Evolutionary conservation across 2,888 invertebrate species (phyloP).

Genomic region (Volucella zonaria): DNA sequence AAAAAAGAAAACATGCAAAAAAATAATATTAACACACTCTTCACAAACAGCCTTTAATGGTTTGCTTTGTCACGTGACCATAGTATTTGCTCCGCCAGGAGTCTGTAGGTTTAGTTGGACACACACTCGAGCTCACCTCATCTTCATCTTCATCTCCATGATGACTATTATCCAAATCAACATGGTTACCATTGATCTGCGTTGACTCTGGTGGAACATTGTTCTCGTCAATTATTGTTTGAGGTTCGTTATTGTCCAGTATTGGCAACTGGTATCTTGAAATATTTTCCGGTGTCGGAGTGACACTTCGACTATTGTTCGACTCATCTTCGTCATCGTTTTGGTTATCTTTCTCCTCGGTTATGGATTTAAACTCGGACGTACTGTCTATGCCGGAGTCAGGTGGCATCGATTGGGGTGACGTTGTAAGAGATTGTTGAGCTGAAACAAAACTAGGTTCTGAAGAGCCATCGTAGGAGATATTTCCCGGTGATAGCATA

Average conservation of each 20-base stretch:
- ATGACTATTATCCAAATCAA: slow-evolving; percentile 19
- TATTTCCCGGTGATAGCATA: slow-evolving; percentile 79
- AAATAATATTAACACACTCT: slow-evolving; percentile 24
- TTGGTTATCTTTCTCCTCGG: slow-evolving; percentile 29
- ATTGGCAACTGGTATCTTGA: slow-evolving; percentile 8
- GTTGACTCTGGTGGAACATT: slow-evolving; percentile 34
- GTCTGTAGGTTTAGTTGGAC: slow-evolving; percentile 77
- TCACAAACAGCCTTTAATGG: slow-evolving; percentile 85
- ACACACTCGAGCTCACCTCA: slow-evolving; percentile 75
- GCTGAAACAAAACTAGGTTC: slow-evolving; percentile 81
- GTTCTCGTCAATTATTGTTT: slow-evolving; percentile 21
- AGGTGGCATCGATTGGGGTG: slow-evolving; percentile 64
- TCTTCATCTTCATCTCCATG: slow-evolving; percentile 42
- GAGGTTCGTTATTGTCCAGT: slow-evolving; percentile 13
- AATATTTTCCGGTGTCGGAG: slow-evolving; percentile 78
- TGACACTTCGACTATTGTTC: slow-evolving; percentile 80
- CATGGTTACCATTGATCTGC: slow-evolving; percentile 14
- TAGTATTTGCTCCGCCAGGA: slow-evolving; percentile 84
- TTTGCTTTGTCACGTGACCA: slow-evolving; percentile 84
- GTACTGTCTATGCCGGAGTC: slow-evolving; percentile 70
- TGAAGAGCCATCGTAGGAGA: slow-evolving; percentile 81
- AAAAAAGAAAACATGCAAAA: slow-evolving; percentile 1
- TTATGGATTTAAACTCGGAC: slow-evolving; percentile 59
- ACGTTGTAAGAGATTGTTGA: slow-evolving; percentile 74
- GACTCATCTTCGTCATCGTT: slow-evolving; percentile 76